A percentile compares a stretch with the other conserved stretches of the same genome.
Evolutionary conservation across 2,888 invertebrate genomes (phyloP).

Genomic region (Mesorhabditis belari): DNA sequence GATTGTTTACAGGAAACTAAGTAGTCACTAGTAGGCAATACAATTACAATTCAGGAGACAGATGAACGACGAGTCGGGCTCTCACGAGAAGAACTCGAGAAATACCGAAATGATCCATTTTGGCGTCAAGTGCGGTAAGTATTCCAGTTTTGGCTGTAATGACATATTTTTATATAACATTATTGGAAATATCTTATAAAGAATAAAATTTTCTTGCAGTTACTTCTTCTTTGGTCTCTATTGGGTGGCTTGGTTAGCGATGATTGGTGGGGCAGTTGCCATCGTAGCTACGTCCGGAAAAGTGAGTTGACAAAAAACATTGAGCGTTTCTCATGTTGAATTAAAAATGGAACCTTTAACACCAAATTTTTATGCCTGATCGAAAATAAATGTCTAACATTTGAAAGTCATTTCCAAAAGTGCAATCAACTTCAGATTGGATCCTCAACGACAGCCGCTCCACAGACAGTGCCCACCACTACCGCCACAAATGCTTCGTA

Average conservation of each 20-base stretch:
- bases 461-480: not conserved
- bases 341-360: not conserved
- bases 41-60: not conserved
- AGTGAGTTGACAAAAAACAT: too few species aligned
- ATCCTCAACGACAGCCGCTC: not conserved
- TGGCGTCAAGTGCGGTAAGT: not conserved
- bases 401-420: not conserved
- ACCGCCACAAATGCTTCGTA: not conserved
- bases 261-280: not conserved
- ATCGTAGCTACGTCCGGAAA: not conserved
- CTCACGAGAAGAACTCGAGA: not conserved
- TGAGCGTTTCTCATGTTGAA: not conserved
- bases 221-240: not conserved
- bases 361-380: too few species aligned
- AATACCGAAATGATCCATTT: not conserved
- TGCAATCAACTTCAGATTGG: not conserved
- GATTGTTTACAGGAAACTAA: not conserved
- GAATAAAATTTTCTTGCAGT: not conserved
- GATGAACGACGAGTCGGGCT: not conserved
- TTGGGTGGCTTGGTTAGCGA: not conserved
- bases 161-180: too few species aligned
- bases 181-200: not conserved
- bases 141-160: too few species aligned
- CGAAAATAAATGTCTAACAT: not conserved
- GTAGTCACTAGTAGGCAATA: not conserved